Conservation (phyloP, 2,888 invertebrate species). For the Meliscaeva auricollis region DNA sequence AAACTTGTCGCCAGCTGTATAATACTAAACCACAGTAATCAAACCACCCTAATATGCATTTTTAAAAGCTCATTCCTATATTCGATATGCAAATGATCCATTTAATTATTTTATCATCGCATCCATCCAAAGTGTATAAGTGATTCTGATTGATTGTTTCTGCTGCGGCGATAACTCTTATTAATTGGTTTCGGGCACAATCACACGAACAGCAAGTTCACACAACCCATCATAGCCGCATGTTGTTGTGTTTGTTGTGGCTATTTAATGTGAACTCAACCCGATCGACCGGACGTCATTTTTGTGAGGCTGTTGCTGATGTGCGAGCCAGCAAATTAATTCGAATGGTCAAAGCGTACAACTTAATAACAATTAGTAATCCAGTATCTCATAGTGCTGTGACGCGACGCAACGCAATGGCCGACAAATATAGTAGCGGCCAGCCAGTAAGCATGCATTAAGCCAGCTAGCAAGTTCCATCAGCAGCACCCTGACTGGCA, state of each 20-base stretch:
- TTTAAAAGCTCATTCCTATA: conserved; percentile 22
- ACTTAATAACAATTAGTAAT: conserved; percentile 73
- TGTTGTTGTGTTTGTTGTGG: background rate
- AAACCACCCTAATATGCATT: background rate
- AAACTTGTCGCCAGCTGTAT: background rate
- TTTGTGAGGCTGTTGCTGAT: conserved; percentile 1
- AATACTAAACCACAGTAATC: background rate
- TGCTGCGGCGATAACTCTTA: conserved; percentile 55
- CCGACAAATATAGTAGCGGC: background rate
- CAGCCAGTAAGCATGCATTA: conserved; percentile 6
- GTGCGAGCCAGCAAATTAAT: conserved; percentile 64
- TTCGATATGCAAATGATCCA: conserved; percentile 59
- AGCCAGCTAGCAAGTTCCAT: conserved; percentile 34
- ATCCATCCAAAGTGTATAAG: conserved; percentile 49
- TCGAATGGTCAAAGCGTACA: conserved; percentile 75
- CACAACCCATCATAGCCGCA: conserved; percentile 24
- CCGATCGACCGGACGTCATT: conserved; percentile 59
- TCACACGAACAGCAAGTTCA: conserved; percentile 54
- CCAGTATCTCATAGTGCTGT: conserved; percentile 48
- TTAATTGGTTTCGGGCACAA: conserved; percentile 71
- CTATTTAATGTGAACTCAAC: conserved; percentile 35
- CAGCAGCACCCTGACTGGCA: conserved; percentile 39
- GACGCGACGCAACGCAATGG: background rate
- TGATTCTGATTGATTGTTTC: conserved; percentile 68
- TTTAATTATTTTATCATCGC: conserved; percentile 70